Evolutionary conservation across 2,888 invertebrate species (phyloP).

Genomic region (Pedicia rivosa): DNA sequence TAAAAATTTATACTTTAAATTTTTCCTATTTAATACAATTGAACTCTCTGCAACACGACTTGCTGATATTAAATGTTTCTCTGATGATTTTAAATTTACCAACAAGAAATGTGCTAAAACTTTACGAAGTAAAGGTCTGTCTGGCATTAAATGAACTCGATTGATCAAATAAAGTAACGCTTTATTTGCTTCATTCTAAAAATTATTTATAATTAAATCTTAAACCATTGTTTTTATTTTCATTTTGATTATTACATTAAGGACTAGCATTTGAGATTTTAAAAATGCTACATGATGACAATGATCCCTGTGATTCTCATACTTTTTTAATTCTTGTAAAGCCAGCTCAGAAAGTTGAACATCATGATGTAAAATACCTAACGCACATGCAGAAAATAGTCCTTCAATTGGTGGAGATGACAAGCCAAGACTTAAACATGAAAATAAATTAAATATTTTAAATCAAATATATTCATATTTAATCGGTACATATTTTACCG

Average conservation of each 20-base stretch:
- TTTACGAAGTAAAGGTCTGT: constrained; percentile 21
- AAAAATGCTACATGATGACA: constrained; percentile 49
- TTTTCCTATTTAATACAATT: too few species aligned
- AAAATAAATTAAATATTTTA: not conserved
- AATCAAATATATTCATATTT: not conserved
- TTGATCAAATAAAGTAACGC: constrained; percentile 22
- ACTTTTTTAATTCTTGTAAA: constrained; percentile 48
- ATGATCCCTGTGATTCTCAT: constrained; percentile 40
- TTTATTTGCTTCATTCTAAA: constrained; percentile 19
- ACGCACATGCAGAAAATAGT: constrained; percentile 59
- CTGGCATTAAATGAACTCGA: constrained; percentile 25
- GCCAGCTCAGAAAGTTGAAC: constrained; percentile 52
- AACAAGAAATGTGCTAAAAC: constrained; percentile 24
- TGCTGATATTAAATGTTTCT: constrained; percentile 17
- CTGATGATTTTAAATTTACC: constrained; percentile 20
- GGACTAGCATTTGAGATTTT: constrained; percentile 41
- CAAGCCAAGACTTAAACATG: constrained; percentile 24
- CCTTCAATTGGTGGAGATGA: constrained; percentile 49
- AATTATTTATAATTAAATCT: not conserved
- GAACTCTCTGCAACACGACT: constrained; percentile 26
- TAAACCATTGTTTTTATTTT: constrained; percentile 11
- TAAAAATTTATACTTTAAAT: not conserved
- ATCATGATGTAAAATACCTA: constrained; percentile 63
- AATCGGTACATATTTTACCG: not conserved
- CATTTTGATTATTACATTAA: constrained; percentile 23